Evolutionary conservation across 1,140 invertebrate genomes (phyloP), one percentile per base, ranked within the genome.

Genomic region (Drosophila tani): DNA sequence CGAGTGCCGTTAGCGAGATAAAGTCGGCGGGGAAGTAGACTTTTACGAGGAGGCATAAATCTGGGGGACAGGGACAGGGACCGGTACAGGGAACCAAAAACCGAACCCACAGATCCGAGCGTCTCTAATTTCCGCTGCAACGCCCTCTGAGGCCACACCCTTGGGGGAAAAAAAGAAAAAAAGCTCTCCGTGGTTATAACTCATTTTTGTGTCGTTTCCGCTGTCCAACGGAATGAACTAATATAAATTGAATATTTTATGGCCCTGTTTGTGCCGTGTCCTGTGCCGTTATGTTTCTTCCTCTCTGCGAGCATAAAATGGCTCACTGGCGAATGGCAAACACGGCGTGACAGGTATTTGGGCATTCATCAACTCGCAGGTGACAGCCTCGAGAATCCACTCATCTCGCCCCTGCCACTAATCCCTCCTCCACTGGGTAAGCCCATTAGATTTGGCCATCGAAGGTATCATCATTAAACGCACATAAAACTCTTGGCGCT

Each of bases 171-270:
- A 41, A 51, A 47, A 17, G 3, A 24, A n/a, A n/a, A n/a, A n/a
- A n/a, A n/a, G 35, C 51, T 46, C 74, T 85, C 77, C 45, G 62
- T 64, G 79, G 83, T 69, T 82, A 74, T 86, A 82, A 82, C 66
- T 86, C 79, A 87, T 76, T 68, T 76, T 12, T 41, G n/a, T 69
- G 70, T 49, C 75, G 62, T 82, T 87, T 87, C 55, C 75, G 70
- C 45, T 60, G 64, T 84, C 81, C 59, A 71, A 63, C 40, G 57
- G 69, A 84, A 80, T 84, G 70, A 70, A 70, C 76, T 67, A 76
- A 86, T 76, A 86, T 82, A 86, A 87, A 76, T 76, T 86, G 66
- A 76, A 79, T 73, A 87, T 76, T 82, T 87, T 87, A 83, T 76
- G 63, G 68, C 32, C 57, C 43, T 56, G 58, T 64, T 57, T 40